Evolutionary conservation across 2,113 vertebrate species (phyloP).

Genomic region (Pungitius pungitius): DNA sequence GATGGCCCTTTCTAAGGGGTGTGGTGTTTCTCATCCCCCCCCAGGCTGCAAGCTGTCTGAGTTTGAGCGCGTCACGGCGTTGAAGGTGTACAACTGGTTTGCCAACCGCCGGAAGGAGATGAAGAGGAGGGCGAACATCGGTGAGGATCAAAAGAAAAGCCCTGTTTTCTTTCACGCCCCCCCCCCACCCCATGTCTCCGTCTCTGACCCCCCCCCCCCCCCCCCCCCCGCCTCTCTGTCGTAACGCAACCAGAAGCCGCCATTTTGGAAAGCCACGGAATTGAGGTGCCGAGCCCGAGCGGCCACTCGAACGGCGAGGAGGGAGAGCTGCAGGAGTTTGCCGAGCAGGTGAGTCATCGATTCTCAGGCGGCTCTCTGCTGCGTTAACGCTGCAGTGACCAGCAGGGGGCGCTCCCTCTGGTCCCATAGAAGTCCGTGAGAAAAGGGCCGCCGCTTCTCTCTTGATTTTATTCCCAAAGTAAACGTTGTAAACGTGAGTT

Average conservation of each 20-base stretch:
- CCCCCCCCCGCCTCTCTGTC: slow-evolving; percentile 5
- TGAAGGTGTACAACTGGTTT: slow-evolving; percentile 89
- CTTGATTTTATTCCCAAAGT: no score
- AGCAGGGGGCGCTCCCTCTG: not conserved
- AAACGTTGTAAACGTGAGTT: no score
- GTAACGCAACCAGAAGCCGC: slow-evolving; percentile 79
- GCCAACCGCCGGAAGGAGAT: slow-evolving; percentile 87
- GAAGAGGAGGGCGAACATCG: slow-evolving; percentile 86
- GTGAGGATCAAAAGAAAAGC: slow-evolving; percentile 58
- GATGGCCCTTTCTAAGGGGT: no score
- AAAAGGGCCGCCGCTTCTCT: no score
- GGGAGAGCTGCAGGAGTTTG: slow-evolving; percentile 81
- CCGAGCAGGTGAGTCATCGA: slow-evolving; percentile 79
- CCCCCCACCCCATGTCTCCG: not conserved
- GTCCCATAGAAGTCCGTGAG: not conserved
- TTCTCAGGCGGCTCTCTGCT: slow-evolving; percentile 42
- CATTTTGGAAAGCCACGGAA: slow-evolving; percentile 86
- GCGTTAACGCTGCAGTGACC: not conserved
- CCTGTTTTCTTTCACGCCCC: not conserved
- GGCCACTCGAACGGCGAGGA: slow-evolving; percentile 85
- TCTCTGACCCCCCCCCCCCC: not conserved
- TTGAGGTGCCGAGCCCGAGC: slow-evolving; percentile 85
- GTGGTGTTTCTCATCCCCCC: not conserved
- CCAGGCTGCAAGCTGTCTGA: slow-evolving; percentile 85
- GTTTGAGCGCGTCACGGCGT: slow-evolving; percentile 84